Evolutionary conservation across 2,797 vertebrate genomes (phyloP).

Genomic region (Saxicola maurus): DNA sequence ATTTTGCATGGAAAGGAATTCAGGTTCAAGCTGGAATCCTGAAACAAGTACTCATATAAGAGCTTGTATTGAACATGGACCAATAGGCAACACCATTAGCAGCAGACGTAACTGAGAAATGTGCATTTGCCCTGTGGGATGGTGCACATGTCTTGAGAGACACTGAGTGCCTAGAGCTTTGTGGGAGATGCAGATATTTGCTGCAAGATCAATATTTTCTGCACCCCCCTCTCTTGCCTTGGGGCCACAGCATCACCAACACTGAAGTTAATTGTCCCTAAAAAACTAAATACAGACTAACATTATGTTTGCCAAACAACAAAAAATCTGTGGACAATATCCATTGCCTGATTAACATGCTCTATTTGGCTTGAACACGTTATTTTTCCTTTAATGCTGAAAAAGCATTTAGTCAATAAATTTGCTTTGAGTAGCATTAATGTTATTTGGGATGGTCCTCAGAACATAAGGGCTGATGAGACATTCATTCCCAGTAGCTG

Average conservation of each 20-base stretch:
- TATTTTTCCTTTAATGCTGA: slow-evolving; percentile 6
- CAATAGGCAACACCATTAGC: background rate
- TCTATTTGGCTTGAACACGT: slow-evolving; percentile 1
- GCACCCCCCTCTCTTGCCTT: background rate
- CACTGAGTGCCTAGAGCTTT: background rate
- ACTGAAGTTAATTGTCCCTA: slow-evolving; percentile 22
- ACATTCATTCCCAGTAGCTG: background rate
- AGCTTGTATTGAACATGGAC: background rate
- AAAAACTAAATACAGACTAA: background rate
- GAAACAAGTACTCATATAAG: background rate
- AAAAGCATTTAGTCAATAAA: slow-evolving; percentile 26
- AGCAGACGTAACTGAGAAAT: background rate
- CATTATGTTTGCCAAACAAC: background rate
- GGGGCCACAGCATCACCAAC: background rate
- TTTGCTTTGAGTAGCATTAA: background rate
- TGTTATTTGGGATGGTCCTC: background rate
- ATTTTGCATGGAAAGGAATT: background rate
- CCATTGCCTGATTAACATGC: background rate
- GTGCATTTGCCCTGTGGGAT: background rate
- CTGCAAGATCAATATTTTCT: background rate
- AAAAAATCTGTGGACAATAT: background rate
- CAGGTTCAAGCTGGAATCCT: background rate
- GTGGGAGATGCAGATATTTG: background rate
- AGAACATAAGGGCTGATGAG: background rate
- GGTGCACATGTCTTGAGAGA: background rate